phyloP scores from a whole-genome alignment of 2,888 invertebrate species.

The Habroteleia sp. region DNA sequence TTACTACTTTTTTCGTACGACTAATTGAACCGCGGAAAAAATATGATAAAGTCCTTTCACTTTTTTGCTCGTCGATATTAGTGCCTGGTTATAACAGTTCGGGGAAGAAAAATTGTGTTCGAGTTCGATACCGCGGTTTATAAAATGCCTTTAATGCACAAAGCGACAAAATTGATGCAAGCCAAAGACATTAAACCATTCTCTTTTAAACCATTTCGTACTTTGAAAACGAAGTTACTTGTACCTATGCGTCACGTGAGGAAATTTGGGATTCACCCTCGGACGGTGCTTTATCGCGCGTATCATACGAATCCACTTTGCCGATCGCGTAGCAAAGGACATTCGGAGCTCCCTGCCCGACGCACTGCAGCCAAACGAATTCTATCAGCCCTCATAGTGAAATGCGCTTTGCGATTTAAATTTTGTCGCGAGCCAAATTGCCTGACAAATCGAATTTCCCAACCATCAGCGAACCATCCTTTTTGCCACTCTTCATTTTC shows the following conservation, averaged over 20 bases:
- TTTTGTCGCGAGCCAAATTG: constrained; percentile 80
- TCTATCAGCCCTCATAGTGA: constrained; percentile 53
- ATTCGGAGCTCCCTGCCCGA: constrained; percentile 67
- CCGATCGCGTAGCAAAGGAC: constrained; percentile 74
- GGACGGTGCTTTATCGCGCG: constrained; percentile 73
- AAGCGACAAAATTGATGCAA: constrained; percentile 13
- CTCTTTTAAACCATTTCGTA: constrained; percentile 53
- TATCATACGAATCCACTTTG: constrained; percentile 79
- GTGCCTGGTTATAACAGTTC: neutral
- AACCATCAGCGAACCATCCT: constrained; percentile 29
- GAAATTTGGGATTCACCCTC: constrained; percentile 80
- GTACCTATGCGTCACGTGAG: constrained; percentile 52
- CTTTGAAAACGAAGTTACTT: constrained; percentile 78
- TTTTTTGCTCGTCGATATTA: constrained; percentile 1
- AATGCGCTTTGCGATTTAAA: constrained; percentile 80
- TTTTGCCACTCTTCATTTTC: constrained; percentile 54
- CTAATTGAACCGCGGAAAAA: neutral
- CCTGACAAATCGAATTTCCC: constrained; percentile 67
- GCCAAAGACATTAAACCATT: constrained; percentile 21
- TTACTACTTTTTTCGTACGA: neutral
- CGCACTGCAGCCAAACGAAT: constrained; percentile 58
- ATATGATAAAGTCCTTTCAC: constrained; percentile 6
- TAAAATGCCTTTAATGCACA: neutral
- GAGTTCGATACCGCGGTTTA: neutral
- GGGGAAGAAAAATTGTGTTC: neutral